Conservation (phyloP, 2,797 vertebrate species). For the Lepus oiostolus region DNA sequence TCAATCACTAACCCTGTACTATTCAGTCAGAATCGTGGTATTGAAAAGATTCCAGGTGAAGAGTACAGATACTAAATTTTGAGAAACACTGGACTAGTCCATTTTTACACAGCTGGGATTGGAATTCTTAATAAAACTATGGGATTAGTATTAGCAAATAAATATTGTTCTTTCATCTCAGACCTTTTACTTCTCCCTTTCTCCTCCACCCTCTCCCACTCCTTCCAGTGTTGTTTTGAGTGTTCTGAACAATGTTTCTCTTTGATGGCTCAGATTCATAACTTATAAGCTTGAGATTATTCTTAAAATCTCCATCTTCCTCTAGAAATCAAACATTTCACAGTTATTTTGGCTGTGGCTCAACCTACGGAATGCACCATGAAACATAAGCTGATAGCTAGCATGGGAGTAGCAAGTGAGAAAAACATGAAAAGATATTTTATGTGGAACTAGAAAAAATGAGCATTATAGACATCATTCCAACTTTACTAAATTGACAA, state of each 20-base stretch:
- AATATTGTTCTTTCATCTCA: neutral
- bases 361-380: neutral
- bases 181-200: neutral
- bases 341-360: neutral
- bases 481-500: neutral
- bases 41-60: neutral
- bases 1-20: neutral
- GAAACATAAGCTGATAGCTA: neutral
- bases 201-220: neutral
- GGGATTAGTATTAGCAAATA: neutral
- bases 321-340: slow-evolving; percentile 31
- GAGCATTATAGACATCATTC: neutral
- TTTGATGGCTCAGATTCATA: neutral
- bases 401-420: neutral
- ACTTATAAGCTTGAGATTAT: neutral
- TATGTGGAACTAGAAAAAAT: neutral
- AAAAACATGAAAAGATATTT: neutral
- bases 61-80: neutral
- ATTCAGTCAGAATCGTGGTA: neutral
- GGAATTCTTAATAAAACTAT: neutral
- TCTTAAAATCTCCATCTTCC: neutral
- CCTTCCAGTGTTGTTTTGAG: neutral
- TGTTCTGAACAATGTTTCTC: neutral
- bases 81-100: neutral
- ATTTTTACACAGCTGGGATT: neutral